Base-by-base conservation (phyloP, 2,888 invertebrate genomes). In the Ichneumoninae sp. region DNA sequence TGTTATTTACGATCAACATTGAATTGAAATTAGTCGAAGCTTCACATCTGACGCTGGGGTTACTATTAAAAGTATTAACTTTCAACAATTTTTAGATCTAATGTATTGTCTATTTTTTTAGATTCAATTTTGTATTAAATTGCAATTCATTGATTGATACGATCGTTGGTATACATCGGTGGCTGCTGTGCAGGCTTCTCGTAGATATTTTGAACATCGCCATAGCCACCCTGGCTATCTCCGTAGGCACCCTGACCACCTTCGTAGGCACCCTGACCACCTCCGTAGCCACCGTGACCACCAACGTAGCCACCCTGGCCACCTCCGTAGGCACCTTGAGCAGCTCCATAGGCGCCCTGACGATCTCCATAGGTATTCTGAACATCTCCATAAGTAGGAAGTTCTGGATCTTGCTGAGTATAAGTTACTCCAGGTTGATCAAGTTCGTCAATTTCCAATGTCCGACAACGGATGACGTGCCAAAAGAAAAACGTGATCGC, bases 401-500 rank as follows among this genome's bases (percentile, higher is more conserved):
- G 33, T 33, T 63, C 33, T 22, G 63, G 13, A 63, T 63, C 13
- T 63, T 30, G 63, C 8, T 63, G 57, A 57, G 10, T 16, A 16
- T 5, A 33, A 2, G 30, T 63, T 63, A 10, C 30, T 63, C 30
- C 7, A 33, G 30, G 30, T 63, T 30, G 16, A 16, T 63, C 16
- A 2, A 63, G 16, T 6, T 63, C 63, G 22, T 73, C 73, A 8
- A 73, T 57, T 44, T 73, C 73, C 57, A 73, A 57, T 8, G 36
- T 57, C 3, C 73, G 73, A 44, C 73, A 73, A n/a, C 73, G 73
- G 7, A 73, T 44, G n/a, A 73, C 73, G 40, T 73, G 57, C 73
- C 73, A 73, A 60, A 22, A 57, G 26, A 60, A 73, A 7, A 73
- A n/a, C 0, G n/a, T 8, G 3, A 73, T 7, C 3, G 8, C 73